Percentiles rank a stretch among this genome's conserved stretches.
Conservation (phyloP, 2,888 invertebrate genomes). For the Polietes domitor region DNA sequence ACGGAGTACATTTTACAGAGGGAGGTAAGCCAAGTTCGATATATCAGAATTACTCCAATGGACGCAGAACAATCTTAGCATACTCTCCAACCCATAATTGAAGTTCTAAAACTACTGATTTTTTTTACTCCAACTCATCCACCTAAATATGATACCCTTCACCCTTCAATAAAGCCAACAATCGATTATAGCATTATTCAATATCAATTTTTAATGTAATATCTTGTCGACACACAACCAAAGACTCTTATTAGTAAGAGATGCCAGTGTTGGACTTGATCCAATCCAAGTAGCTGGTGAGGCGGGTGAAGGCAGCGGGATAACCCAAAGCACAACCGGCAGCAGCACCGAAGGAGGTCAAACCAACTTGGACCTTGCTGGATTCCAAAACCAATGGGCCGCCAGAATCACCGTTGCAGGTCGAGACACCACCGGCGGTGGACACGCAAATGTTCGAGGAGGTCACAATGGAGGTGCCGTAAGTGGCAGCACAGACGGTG, state of each 20-base stretch:
- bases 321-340: constrained; percentile 68
- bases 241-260: constrained; percentile 17
- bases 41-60: too few species aligned
- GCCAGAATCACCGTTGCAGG: constrained; percentile 74
- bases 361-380: constrained; percentile 68
- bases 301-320: constrained; percentile 71
- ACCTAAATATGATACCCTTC: too few species aligned
- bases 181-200: too few species aligned
- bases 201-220: too few species aligned
- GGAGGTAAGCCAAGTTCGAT: too few species aligned
- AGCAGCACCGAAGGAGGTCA: constrained; percentile 64
- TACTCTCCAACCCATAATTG: too few species aligned
- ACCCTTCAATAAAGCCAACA: too few species aligned
- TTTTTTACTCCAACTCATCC: too few species aligned
- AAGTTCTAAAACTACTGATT: too few species aligned
- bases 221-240: too few species aligned
- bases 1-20: too few species aligned
- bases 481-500: constrained; percentile 71
- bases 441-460: constrained; percentile 73
- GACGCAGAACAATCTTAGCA: too few species aligned
- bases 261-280: constrained; percentile 67
- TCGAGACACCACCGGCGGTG: constrained; percentile 76
- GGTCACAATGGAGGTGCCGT: constrained; percentile 67
- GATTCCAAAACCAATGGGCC: constrained; percentile 56
- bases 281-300: constrained; percentile 73